Base-by-base conservation (phyloP, 2,113 vertebrate species). In the Larimichthys crocea region DNA sequence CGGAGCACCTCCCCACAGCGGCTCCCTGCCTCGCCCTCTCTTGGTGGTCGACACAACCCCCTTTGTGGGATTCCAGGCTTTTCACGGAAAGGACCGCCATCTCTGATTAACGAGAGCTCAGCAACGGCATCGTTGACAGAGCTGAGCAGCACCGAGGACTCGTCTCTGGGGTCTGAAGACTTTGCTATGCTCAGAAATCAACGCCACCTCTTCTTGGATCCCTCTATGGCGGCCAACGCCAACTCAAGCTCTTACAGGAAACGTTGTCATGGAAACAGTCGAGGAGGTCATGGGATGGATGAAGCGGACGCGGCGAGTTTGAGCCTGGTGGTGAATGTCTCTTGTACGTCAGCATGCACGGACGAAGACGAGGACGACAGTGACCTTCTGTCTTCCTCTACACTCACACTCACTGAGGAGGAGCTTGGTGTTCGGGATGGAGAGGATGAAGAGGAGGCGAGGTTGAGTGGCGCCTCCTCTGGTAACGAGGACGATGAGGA, bases 291-390 rank as follows among this genome's bases (percentile, higher is more conserved):
- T 1, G 69, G 53, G 14, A 3, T 16, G 63, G 91, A 89, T 0
- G 88, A 89, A 2, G 63, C 76, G 0, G 98, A 99, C 8, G 97
- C 95, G 48, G 96, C 97, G 40, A 99, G 97, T 74, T 86, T 99
- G 90, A 99, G 98, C 92, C 98, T 99, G 96, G 97, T 99, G 74
- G 98, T 99, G 59, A 99, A 99, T 20, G 97, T 99, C 65, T 99
- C 98, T 16, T 98, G 97, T 74, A 97, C 96, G 19, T 99, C 98
- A 55, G 97, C 97, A 16, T 98, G 98, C 81, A 99, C 98, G 1
- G 98, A 99, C 64, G 95, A 96, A 0, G 98, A 99, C 61, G 98
- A 99, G 92, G 98, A 99, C 44, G 97, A 99, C 85, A 97, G 97
- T 63, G 98, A 99, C 91, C 96, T 99, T 57, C 95, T 99, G 74